Evolutionary conservation across 2,888 invertebrate genomes (phyloP), one percentile per base, ranked within the genome.

Genomic region (Ecliptopera silaceata): DNA sequence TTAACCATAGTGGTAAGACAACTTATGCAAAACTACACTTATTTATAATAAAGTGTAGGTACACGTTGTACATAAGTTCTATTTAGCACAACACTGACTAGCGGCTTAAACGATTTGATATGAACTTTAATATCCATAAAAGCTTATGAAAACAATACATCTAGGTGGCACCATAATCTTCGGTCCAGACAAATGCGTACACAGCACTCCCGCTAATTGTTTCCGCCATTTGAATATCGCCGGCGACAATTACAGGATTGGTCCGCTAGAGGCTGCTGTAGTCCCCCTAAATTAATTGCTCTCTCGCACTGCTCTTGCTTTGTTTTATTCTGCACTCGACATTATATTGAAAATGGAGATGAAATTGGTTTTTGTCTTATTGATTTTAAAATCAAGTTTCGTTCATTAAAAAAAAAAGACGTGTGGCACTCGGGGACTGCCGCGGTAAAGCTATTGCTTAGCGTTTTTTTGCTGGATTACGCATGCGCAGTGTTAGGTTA

Each of bases 191-290:
- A 75, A 81, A 77, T 79, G 70, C 73, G 76, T 80, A 74, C 71
- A 72, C 74, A 83, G 90, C 92, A 92, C 92, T 92, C 79, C 81
- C 73, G 72, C 79, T 92, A 92, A 92, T 92, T 91, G 87, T 92
- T 90, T 86, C 84, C 87, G 87, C 86, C 91, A 91, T 91, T 91
- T 91, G 87, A 91, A 91, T 91, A 91, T 91, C 88, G 87, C 88
- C 77, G 75, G 71, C 74, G 86, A 90, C 91, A 89, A 89, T 91
- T 90, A 88, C 81, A 74, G 77, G 86, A 91, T 91, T 87, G 91
- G 91, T 84, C 86, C 72, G 82, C 78, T 75, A 72, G 77, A 75
- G 77, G 82, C 74, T 77, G 79, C 65, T 72, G 71, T 69, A 74
- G 77, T 77, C 71, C 87, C 86, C n/a, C 86, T 78, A 83, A 83